Conservation (phyloP, 2,888 invertebrate genomes). For the Encarsia formosa region DNA sequence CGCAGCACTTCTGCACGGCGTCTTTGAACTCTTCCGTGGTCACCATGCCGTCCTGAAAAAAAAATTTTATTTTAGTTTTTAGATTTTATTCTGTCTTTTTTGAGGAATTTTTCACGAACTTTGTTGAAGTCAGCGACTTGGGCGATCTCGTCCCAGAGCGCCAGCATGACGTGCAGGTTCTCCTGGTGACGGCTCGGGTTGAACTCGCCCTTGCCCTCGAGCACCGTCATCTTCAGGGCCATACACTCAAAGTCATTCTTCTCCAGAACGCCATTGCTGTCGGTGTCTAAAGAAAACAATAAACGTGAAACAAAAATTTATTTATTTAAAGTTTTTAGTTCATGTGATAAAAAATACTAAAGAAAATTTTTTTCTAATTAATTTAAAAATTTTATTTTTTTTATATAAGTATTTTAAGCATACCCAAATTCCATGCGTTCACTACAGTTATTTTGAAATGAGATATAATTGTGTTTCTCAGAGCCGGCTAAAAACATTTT, state of each 20-base stretch:
- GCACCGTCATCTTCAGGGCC: slow-evolving; percentile 73
- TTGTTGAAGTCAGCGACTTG: slow-evolving; percentile 83
- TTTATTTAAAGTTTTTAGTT: neutral
- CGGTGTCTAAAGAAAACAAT: slow-evolving; percentile 61
- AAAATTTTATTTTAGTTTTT: neutral
- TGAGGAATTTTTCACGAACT: slow-evolving; percentile 51
- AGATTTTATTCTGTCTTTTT: neutral
- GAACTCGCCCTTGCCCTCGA: slow-evolving; percentile 81
- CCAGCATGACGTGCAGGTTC: slow-evolving; percentile 78
- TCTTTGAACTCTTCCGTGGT: slow-evolving; percentile 77
- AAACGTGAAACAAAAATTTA: neutral
- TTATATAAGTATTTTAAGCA: too few relatives aligned
- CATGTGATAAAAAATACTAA: neutral
- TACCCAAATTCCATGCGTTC: too few relatives aligned
- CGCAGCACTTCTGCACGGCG: slow-evolving; percentile 76
- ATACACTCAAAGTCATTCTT: slow-evolving; percentile 80
- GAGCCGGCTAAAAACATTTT: too few relatives aligned
- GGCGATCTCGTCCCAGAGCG: slow-evolving; percentile 81
- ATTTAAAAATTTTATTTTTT: too few relatives aligned
- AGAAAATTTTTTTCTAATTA: too few relatives aligned
- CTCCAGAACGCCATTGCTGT: slow-evolving; percentile 79
- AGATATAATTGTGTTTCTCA: too few relatives aligned
- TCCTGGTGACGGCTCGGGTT: slow-evolving; percentile 67
- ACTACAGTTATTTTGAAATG: too few relatives aligned
- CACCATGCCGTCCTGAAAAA: slow-evolving; percentile 72